A percentile compares a stretch with the other conserved stretches of the same genome.
Evolutionary conservation across 2,797 vertebrate genomes (phyloP).

Genomic region (Helicolenus hilgendorfi): DNA sequence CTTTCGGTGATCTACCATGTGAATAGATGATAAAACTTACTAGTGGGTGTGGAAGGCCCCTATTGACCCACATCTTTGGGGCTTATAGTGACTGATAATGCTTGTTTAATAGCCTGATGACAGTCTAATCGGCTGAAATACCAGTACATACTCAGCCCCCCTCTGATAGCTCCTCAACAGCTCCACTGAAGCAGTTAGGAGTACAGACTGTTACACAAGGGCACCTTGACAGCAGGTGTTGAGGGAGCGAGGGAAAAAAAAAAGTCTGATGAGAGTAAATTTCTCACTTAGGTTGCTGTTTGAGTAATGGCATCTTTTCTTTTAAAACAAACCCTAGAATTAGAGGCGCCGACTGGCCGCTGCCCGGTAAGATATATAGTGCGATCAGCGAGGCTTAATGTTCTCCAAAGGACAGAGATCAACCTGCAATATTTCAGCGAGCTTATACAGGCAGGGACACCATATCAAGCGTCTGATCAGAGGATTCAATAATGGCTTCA

Average conservation of each 20-base stretch:
- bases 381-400: slow-evolving; percentile 59
- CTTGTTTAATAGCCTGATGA: not conserved
- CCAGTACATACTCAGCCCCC: not conserved
- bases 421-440: slow-evolving; percentile 67
- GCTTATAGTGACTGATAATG: not conserved
- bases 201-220: slow-evolving; percentile 39
- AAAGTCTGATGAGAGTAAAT: slow-evolving; percentile 32
- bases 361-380: slow-evolving; percentile 22
- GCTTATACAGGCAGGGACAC: slow-evolving; percentile 45
- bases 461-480: slow-evolving; percentile 71
- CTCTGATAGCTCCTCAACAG: not conserved
- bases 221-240: slow-evolving; percentile 50
- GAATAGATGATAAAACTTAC: not conserved
- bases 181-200: slow-evolving; percentile 11
- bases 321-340: slow-evolving; percentile 58
- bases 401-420: slow-evolving; percentile 67
- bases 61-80: not conserved
- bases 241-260: not conserved
- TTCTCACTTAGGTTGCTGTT: slow-evolving; percentile 52
- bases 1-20: not conserved
- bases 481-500: slow-evolving; percentile 73
- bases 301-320: slow-evolving; percentile 48
- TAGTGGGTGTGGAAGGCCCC: not conserved
- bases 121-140: not conserved
- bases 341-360: slow-evolving; percentile 21